Evolutionary conservation across 2,797 vertebrate species (phyloP), one percentile per base, ranked within the genome.

Genomic region (Gymnothorax reevesii): DNA sequence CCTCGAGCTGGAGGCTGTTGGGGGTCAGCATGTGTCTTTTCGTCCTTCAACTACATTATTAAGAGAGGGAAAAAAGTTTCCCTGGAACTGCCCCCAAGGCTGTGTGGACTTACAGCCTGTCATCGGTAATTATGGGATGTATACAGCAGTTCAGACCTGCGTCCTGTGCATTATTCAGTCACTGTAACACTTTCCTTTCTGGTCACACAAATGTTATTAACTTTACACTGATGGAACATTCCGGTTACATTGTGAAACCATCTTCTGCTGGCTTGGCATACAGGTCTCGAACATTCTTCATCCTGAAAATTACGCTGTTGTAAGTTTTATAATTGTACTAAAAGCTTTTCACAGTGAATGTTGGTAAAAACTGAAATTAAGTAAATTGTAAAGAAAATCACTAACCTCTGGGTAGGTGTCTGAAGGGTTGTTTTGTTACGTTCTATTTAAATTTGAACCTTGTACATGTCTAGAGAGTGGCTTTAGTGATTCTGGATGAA

Each of bases 21-120:
- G 4, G 57, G 49, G 57, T 85, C 27, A 6, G 49, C 9, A 52
- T 33, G 27, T 3, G 42, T 42, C 73, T 52, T 5, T 77, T 52
- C 52, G 73, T 52, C 73, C 73, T 49, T 15, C 7, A 42, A 15
- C 8, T 52, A 42, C 10, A 54, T 9, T 57, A 49, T 83, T 57
- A 57, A 59, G 66, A 85, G 71, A 85, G 57, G 42, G 33, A 42
- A 54, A 83, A 84, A 83, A 20, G 73, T 59, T 49, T 86, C 49
- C 27, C 17, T 77, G 71, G 7, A 25, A 54, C 6, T 5, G 25
- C 9, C 12, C 15, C 4, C 55, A 27, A 73, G 42, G 73, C 73
- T 33, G 25, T 73, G 12, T 33, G 25, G 25, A 33, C 25, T 0
- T 73, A 42, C 25, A 73, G 69, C 25, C 69, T 73, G 69, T 42